Percentiles rank a stretch among this genome's conserved stretches.
Evolutionary conservation across 1,140 invertebrate species (phyloP).

Genomic region (Mamestra configurata): DNA sequence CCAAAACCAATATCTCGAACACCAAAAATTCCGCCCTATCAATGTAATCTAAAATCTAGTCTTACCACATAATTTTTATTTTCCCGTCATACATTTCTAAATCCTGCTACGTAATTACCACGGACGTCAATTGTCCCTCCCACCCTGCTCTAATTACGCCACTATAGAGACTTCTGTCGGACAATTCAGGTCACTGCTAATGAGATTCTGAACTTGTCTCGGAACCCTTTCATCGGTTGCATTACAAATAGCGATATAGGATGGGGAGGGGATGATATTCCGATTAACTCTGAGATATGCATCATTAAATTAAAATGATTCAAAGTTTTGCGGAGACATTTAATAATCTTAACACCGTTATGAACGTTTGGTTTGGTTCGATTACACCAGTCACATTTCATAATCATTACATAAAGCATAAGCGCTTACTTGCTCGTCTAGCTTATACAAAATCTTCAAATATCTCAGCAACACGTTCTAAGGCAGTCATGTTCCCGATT

Average conservation of each 20-base stretch:
- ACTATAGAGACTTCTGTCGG: background rate
- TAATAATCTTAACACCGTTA: too few species aligned
- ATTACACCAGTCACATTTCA: too few species aligned
- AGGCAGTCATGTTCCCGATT: background rate
- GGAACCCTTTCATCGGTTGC: background rate
- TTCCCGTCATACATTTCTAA: background rate
- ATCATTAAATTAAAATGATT: too few species aligned
- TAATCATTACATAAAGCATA: too few species aligned
- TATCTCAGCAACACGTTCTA: background rate
- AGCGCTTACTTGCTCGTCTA: too few species aligned
- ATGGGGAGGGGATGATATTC: background rate
- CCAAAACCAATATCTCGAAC: too few species aligned
- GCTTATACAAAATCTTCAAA: too few species aligned
- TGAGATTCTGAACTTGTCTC: conserved; percentile 23
- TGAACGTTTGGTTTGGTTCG: too few species aligned
- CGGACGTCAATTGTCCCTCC: background rate
- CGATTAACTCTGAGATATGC: background rate
- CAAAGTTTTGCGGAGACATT: too few species aligned
- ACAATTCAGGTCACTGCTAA: conserved; percentile 24
- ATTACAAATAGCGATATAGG: background rate
- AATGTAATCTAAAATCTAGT: too few species aligned
- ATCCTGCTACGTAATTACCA: conserved; percentile 5
- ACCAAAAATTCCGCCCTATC: too few species aligned
- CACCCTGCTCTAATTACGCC: conserved; percentile 8
- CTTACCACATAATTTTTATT: background rate